Evolutionary conservation across 2,113 vertebrate species (phyloP), one percentile per base, ranked within the genome.

Genomic region (Chionodraco myersi): DNA sequence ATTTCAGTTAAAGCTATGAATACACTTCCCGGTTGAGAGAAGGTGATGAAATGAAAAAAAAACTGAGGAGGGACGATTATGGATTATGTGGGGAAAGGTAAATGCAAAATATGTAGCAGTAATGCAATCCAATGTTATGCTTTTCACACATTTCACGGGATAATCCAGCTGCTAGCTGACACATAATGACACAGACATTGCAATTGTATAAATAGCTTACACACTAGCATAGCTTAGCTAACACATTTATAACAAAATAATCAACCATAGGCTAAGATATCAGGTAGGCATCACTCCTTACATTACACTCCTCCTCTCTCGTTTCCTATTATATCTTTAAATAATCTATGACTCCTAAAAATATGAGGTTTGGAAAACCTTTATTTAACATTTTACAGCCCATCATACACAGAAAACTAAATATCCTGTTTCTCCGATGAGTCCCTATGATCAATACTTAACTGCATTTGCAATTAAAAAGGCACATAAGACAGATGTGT

Each of bases 1-100:
- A 45, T 66, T 79, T 34, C 59, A 68, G 60, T 72, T n/a, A 63
- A 30, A 62, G 57, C 58, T n/a, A 72, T 61, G 34, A n/a, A 41
- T 18, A 30, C 53, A 58, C 14, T 41, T 23, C 64, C 26, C 47
- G 65, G 54, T n/a, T 72, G 5, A 41, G 58, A 23, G 26, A 41
- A 48, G 23, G 62, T 30, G 15, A 64, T 45, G 23, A 72, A 53
- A 54, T 54, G 9, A 63, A 53, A 41, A 48, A 63, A 41, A 41
- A 21, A 51, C 12, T 10, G 4, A 18, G 21, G 61, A 64, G 36
- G 41, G 34, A 49, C 8, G 72, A 45, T 53, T 47, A 45, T 60
- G 53, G 23, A 61, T 85, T 62, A 60, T 15, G 23, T 6, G 12
- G 10, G 11, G 3, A 15, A n/a, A 74, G 13, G 34, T 74, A 23